Percentiles rank a stretch among this genome's conserved stretches.
Conservation (phyloP, 2,113 vertebrate species). For the Copsychus sechellarum region DNA sequence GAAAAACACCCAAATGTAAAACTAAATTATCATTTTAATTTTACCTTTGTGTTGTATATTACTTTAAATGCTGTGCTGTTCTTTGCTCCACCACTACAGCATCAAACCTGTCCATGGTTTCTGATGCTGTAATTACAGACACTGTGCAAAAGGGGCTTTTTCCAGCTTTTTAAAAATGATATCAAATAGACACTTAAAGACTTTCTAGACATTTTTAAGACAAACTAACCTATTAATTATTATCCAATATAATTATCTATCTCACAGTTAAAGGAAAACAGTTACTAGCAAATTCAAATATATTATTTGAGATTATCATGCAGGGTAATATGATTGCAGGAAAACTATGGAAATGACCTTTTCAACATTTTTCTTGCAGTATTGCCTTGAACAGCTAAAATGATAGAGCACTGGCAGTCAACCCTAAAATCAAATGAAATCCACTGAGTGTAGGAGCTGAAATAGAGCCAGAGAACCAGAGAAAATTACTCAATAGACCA, state of each 20-base stretch:
- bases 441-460: neutral
- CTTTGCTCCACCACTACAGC: neutral
- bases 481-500: neutral
- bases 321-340: neutral
- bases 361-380: neutral
- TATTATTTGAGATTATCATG: neutral
- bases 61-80: neutral
- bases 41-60: neutral
- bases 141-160: neutral
- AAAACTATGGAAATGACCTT: constrained; percentile 9
- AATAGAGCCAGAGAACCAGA: neutral
- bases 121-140: neutral
- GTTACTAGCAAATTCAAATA: neutral
- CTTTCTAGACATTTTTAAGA: neutral
- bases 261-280: neutral
- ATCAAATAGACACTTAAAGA: neutral
- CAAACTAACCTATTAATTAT: neutral
- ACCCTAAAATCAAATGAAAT: constrained; percentile 23
- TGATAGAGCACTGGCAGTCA: neutral
- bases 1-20: rapidly evolving
- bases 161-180: neutral
- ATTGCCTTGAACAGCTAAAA: neutral
- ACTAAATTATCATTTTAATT: neutral
- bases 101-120: neutral
- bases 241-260: neutral